These are phyloP conservation scores for Turnix velox DNA, from an alignment of 2,113 vertebrate genomes.

Conservation along the genomic window DNA sequence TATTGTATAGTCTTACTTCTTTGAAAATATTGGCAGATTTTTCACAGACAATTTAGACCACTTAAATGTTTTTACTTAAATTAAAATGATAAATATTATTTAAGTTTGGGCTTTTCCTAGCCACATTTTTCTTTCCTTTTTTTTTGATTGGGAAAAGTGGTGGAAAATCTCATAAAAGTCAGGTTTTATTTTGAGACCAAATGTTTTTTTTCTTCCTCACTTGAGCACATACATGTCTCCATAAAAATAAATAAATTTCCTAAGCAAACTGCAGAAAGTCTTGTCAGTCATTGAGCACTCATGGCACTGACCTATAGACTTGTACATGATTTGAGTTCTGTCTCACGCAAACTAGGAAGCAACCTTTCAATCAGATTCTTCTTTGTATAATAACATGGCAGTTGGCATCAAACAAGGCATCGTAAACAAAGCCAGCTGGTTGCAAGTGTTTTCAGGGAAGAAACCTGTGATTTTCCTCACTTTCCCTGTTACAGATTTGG, in stretches of 20 bases:
- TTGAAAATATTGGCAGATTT: neutral
- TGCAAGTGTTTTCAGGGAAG: neutral
- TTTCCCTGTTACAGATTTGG: neutral
- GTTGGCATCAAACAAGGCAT: neutral
- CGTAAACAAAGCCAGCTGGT: conserved; percentile 12
- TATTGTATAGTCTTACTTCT: neutral
- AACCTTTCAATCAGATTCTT: neutral
- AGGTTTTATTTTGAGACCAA: neutral
- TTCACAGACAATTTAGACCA: neutral
- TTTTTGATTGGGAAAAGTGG: neutral
- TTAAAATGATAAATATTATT: neutral
- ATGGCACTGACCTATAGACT: neutral
- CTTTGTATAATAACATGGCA: neutral
- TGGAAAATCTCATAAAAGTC: neutral
- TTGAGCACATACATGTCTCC: neutral
- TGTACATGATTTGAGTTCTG: neutral
- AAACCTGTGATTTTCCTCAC: conserved; percentile 2
- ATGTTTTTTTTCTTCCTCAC: neutral
- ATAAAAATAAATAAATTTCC: neutral
- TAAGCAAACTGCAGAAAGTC: neutral
- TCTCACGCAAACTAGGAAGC: neutral
- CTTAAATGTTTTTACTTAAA: neutral
- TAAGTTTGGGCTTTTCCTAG: neutral
- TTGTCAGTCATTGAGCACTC: neutral
- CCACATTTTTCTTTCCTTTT: neutral